These are phyloP conservation scores for Lysandra bellargus DNA, from an alignment of 2,888 invertebrate species.

Conservation along the genomic window DNA sequence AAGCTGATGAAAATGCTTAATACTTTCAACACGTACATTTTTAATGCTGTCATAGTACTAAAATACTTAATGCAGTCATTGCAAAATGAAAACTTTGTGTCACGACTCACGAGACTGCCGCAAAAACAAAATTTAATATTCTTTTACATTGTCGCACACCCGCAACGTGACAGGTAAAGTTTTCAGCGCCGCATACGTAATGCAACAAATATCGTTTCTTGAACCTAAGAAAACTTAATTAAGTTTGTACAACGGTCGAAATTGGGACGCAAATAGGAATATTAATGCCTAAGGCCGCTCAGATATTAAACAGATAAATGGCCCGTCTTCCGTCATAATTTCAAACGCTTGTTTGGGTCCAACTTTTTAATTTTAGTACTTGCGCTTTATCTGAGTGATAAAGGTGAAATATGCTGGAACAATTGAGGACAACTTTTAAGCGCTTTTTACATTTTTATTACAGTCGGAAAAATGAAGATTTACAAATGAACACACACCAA, in stretches of 20 bases:
- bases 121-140: constrained; percentile 18
- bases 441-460: neutral
- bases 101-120: neutral
- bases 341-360: neutral
- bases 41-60: neutral
- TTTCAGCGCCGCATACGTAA: neutral
- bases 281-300: neutral
- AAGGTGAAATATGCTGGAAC: neutral
- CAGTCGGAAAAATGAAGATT: too few relatives aligned
- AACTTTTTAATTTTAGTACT: constrained; percentile 1
- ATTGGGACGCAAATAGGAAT: neutral
- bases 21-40: neutral
- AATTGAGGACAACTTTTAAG: neutral
- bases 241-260: constrained; percentile 3
- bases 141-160: neutral
- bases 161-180: neutral
- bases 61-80: neutral
- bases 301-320: constrained; percentile 15
- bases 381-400: neutral
- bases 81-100: neutral
- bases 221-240: neutral
- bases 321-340: neutral
- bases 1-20: neutral
- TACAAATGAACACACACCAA: too few relatives aligned
- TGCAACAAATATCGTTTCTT: neutral